Conservation (phyloP, 1,140 invertebrate genomes). For the Pogonognathellus flavescens region DNA sequence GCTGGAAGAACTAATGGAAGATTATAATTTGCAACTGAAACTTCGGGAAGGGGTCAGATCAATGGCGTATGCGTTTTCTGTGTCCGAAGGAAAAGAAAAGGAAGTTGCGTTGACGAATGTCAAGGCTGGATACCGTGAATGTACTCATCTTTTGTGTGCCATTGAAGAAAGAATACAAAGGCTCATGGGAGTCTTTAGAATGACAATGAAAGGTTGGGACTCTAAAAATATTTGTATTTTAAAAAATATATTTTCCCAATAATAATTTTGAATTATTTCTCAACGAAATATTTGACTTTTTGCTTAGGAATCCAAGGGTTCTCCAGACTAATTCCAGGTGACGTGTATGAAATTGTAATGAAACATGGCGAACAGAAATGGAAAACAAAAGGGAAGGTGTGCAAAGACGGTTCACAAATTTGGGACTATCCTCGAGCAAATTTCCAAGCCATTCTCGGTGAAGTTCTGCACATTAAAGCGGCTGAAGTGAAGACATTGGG, state of each 20-base stretch:
- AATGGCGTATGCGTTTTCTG: constrained; percentile 73
- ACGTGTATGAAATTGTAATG: constrained; percentile 77
- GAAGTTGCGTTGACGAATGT: constrained; percentile 73
- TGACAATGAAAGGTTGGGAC: constrained; percentile 74
- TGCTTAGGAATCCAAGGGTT: constrained; percentile 73
- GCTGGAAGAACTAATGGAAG: constrained; percentile 74
- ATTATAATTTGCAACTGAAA: constrained; percentile 72
- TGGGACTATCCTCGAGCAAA: constrained; percentile 73
- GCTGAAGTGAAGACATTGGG: constrained; percentile 69
- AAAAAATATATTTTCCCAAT: not conserved
- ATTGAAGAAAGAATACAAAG: constrained; percentile 74
- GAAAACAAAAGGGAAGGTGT: constrained; percentile 74
- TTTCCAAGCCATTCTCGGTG: constrained; percentile 74
- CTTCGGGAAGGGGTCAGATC: constrained; percentile 72
- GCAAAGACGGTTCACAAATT: constrained; percentile 73
- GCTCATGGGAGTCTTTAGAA: constrained; percentile 73
- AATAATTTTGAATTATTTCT: too few relatives aligned
- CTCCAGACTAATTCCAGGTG: constrained; percentile 76
- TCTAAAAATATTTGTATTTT: not conserved
- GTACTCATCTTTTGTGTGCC: constrained; percentile 73
- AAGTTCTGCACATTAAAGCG: constrained; percentile 76
- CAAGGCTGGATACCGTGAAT: constrained; percentile 73
- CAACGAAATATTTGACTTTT: not conserved
- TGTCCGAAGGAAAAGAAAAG: constrained; percentile 71
- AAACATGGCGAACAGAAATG: constrained; percentile 77